These are phyloP conservation scores for Neoascia interrupta DNA, from an alignment of 2,888 invertebrate species.

Conservation along the genomic window DNA sequence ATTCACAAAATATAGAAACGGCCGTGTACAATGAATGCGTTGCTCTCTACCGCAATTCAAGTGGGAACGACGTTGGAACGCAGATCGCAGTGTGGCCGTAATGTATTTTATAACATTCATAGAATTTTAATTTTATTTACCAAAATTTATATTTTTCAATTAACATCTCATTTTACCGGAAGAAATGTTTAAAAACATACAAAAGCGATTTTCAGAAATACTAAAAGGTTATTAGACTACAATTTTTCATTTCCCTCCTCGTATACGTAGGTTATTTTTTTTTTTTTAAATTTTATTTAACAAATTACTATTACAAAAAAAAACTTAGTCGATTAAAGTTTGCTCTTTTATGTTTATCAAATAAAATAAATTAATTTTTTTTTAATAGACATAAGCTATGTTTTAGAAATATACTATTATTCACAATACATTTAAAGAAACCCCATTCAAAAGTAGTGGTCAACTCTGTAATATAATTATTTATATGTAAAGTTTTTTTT, in stretches of 20 bases:
- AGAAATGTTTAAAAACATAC: no score
- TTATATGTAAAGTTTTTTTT: conserved; percentile 63
- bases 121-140: conserved; percentile 24
- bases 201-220: no score
- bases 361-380: conserved; percentile 28
- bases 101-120: conserved; percentile 65
- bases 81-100: conserved; percentile 47
- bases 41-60: conserved; percentile 41
- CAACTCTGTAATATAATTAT: conserved; percentile 65
- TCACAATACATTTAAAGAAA: conserved; percentile 30
- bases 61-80: conserved; percentile 32
- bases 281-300: conserved; percentile 21
- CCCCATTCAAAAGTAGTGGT: conserved; percentile 35
- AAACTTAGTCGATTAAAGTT: conserved; percentile 12
- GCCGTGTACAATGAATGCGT: conserved; percentile 42
- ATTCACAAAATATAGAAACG: conserved; percentile 54
- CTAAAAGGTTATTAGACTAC: no score
- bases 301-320: conserved; percentile 14
- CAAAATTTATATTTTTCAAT: not conserved
- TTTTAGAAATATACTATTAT: conserved; percentile 58
- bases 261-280: conserved; percentile 28
- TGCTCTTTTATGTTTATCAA: conserved; percentile 46
- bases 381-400: conserved; percentile 55
- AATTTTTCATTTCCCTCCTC: not conserved
- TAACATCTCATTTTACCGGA: no score